phyloP scores from a whole-genome alignment of 2,888 invertebrate genomes.

The Octodonta nipae region DNA sequence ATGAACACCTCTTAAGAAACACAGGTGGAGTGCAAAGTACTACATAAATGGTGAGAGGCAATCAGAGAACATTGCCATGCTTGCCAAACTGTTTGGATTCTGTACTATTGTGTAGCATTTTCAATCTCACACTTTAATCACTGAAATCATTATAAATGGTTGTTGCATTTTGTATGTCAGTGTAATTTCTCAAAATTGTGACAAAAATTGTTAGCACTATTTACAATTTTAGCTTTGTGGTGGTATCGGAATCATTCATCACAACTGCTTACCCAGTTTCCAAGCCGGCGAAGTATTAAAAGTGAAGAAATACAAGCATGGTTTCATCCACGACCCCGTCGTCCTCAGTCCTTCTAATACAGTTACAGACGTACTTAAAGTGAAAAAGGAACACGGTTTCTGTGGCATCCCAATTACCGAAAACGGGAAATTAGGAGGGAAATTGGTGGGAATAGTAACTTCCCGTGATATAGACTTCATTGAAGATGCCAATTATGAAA shows the following conservation, averaged over 20 bases:
- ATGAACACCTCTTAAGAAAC: too few relatives aligned
- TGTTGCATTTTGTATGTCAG: too few relatives aligned
- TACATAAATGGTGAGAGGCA: too few relatives aligned
- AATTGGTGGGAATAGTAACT: constrained; percentile 90
- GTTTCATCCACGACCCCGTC: constrained; percentile 92
- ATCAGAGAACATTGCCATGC: too few relatives aligned
- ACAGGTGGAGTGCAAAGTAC: too few relatives aligned
- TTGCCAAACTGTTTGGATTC: too few relatives aligned
- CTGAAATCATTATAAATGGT: neutral
- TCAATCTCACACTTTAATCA: neutral
- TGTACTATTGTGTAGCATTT: too few relatives aligned
- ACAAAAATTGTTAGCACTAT: neutral
- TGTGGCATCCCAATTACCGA: constrained; percentile 94
- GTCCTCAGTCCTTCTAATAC: constrained; percentile 83
- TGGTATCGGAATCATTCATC: constrained; percentile 94
- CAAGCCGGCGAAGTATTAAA: constrained; percentile 92
- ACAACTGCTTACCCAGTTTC: constrained; percentile 86
- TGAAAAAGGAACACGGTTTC: constrained; percentile 85
- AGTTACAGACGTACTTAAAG: constrained; percentile 73
- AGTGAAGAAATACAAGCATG: constrained; percentile 98
- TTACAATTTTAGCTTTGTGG: constrained; percentile 63
- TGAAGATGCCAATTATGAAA: constrained; percentile 46
- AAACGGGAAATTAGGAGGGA: constrained; percentile 84
- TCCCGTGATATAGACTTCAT: constrained; percentile 76
- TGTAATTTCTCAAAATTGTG: too few relatives aligned